A percentile compares a stretch with the other conserved stretches of the same genome.
phyloP scores from a whole-genome alignment of 2,113 vertebrate genomes.

The Callorhinus ursinus region DNA sequence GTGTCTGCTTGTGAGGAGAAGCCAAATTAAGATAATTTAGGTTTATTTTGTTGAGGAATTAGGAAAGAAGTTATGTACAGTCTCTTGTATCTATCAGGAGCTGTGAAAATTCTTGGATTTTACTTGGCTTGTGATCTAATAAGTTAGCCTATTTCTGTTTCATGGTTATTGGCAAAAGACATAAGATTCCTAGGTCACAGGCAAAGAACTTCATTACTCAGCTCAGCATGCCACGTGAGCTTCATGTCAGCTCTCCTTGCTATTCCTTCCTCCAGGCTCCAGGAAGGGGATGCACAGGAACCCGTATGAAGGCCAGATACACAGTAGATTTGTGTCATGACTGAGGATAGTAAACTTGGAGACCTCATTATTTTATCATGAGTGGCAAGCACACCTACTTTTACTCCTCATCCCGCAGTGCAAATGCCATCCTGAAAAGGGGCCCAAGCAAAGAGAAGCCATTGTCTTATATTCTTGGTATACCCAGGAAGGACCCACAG shows the following conservation, averaged over 20 bases:
- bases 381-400: not conserved
- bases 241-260: not conserved
- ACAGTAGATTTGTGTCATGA: not conserved
- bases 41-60: not conserved
- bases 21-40: not conserved
- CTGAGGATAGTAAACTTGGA: not conserved
- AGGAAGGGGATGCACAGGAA: not conserved
- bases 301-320: not conserved
- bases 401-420: not conserved
- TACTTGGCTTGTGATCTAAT: not conserved
- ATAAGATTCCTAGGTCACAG: not conserved
- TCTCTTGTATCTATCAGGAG: not conserved
- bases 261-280: rapidly evolving
- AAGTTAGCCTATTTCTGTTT: not conserved
- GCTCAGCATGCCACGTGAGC: not conserved
- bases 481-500: not conserved
- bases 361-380: not conserved
- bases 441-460: not conserved
- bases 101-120: not conserved
- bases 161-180: not conserved
- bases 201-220: not conserved
- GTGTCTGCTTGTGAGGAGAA: not conserved
- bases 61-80: not conserved
- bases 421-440: not conserved
- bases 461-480: not conserved